Evolutionary conservation across 2,113 vertebrate species (phyloP).

Genomic region (Colistium nudipinnis): DNA sequence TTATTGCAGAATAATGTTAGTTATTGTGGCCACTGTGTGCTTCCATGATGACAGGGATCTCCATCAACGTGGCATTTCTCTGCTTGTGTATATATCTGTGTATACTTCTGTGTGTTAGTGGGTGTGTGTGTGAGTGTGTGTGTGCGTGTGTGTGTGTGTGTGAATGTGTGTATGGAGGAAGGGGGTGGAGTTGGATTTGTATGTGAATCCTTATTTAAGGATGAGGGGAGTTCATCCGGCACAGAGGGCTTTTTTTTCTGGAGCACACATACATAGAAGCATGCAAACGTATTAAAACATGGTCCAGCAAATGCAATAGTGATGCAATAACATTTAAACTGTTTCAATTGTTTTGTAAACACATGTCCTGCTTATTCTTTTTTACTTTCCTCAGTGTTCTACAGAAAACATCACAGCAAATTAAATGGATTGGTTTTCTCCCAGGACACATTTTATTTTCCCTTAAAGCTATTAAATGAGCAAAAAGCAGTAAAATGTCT

Average conservation of each 20-base stretch:
- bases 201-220: conserved; percentile 55
- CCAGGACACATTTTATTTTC: background rate
- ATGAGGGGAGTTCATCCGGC: conserved; percentile 30
- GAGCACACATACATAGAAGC: conserved; percentile 2
- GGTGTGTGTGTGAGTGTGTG: conserved; percentile 5
- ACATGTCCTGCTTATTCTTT: background rate
- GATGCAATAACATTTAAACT: background rate
- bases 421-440: background rate
- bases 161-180: background rate
- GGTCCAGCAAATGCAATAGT: background rate
- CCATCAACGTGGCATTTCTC: conserved; percentile 62
- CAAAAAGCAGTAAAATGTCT: background rate
- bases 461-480: background rate
- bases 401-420: background rate
- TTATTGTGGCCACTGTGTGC: conserved; percentile 57
- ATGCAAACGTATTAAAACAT: background rate
- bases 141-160: conserved; percentile 1
- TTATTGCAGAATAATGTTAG: conserved; percentile 43
- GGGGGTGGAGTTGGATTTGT: conserved; percentile 25
- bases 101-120: background rate
- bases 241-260: conserved; percentile 32
- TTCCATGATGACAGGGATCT: conserved; percentile 64
- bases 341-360: background rate
- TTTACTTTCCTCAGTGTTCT: background rate
- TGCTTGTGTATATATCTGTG: conserved; percentile 1